These are phyloP conservation scores for Bombus haemorrhoidalis DNA, from an alignment of 1,140 invertebrate species.

Conservation along the genomic window DNA sequence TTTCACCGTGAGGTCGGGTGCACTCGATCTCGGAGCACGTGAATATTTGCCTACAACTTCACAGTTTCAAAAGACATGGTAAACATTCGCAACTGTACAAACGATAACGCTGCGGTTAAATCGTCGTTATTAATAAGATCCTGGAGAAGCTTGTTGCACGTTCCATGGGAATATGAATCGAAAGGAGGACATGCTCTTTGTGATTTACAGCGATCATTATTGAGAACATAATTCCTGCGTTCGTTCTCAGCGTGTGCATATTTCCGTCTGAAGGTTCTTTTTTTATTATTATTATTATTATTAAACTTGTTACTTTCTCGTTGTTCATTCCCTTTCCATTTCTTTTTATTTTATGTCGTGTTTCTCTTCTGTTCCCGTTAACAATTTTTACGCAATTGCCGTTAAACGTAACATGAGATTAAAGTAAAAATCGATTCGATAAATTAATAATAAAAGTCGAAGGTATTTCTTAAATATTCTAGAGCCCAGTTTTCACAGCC, in stretches of 20 bases:
- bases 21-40: conserved; percentile 11
- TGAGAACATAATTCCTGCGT: conserved; percentile 8
- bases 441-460: neutral
- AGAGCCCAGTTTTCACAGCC: neutral
- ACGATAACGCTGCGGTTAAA: conserved; percentile 44
- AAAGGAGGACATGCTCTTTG: conserved; percentile 8
- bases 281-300: too few species aligned
- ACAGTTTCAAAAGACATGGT: conserved; percentile 1
- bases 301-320: neutral
- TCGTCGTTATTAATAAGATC: conserved; percentile 43
- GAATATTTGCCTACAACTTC: conserved; percentile 24
- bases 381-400: neutral
- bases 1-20: neutral
- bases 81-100: conserved; percentile 17
- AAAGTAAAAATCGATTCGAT: neutral
- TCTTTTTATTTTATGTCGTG: neutral
- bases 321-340: neutral
- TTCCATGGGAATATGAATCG: conserved; percentile 14
- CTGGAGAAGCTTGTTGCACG: conserved; percentile 18
- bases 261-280: neutral
- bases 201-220: conserved; percentile 10
- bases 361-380: neutral
- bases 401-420: neutral
- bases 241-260: neutral
- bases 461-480: neutral